Evolutionary conservation across 2,113 vertebrate species (phyloP), one percentile per base, ranked within the genome.

Genomic region (Nettapus auritus): DNA sequence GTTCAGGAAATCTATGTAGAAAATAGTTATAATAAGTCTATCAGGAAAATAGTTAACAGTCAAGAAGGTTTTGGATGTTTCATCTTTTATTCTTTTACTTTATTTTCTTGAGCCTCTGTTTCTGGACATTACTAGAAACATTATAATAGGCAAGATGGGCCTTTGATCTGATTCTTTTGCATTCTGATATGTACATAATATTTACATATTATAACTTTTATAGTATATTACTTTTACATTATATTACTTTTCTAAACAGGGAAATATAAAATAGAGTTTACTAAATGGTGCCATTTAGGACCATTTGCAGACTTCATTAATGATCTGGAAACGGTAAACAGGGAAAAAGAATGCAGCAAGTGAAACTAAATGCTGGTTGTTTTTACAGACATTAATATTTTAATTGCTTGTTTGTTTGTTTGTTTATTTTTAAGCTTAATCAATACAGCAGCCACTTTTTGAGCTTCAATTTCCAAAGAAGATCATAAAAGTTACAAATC

Each of bases 301-400:
- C 77, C 63, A 36, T 11, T 83, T 92, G 90, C 92, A 91, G 88
- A 82, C 50, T 94, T 94, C 67, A 91, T 92, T 94, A 94, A 94
- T 92, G 86, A 89, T 85, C 66, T 89, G 81, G 81, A 94, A 93
- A 93, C 20, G 56, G 78, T 78, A 77, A 96, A 92, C 75, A 78
- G 38, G 25, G 56, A 88, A 92, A 93, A 94, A 84, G 60, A 90
- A 50, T 57, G 36, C 86, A 94, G 55, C n/a, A 90, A 90, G 83
- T 1, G 3, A 83, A 86, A 74, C 36, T 83, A 70, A 82, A 71
- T 11, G 1, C 38, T 86, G 31, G 10, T 46, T 94, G 63, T 42
- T 91, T 93, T 91, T 90, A 87, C 44, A 94, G 71, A 31, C 12
- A 13, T 38, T 90, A 80, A 81, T 77, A 73, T 60, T 77, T 17